Conservation (phyloP, 2,113 vertebrate species). For the Hippocampus zosterae region DNA sequence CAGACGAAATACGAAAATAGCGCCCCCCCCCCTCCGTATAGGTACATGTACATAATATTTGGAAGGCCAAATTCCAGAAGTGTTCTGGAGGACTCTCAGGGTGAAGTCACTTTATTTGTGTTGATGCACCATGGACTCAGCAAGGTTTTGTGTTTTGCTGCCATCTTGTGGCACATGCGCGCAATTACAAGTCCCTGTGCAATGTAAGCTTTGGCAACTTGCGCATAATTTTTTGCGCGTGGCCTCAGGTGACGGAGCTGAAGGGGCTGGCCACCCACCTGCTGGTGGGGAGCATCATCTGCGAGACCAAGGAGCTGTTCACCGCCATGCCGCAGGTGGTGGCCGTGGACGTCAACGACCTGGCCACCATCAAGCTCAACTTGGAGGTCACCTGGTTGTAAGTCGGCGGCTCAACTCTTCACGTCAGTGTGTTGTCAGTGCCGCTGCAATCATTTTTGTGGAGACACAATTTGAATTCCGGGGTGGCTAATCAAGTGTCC, state of each 20-base stretch:
- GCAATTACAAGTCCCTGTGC: too few relatives aligned
- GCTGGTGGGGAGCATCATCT: constrained; percentile 94
- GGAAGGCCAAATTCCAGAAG: too few relatives aligned
- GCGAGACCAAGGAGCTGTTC: constrained; percentile 96
- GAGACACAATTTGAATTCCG: not conserved
- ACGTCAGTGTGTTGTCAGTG: too few relatives aligned
- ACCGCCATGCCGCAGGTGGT: constrained; percentile 94
- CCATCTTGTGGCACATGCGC: too few relatives aligned
- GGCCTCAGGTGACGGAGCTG: constrained; percentile 86
- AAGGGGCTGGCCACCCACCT: constrained; percentile 93
- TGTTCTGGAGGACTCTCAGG: not conserved
- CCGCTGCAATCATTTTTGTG: too few relatives aligned
- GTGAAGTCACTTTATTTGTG: too few relatives aligned
- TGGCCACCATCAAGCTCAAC: constrained; percentile 96
- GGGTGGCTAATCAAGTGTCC: not conserved
- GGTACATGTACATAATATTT: too few relatives aligned
- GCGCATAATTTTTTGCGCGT: not conserved
- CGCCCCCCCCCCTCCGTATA: too few relatives aligned
- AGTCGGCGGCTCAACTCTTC: constrained; percentile 57
- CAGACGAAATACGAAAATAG: too few relatives aligned
- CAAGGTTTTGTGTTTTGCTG: too few relatives aligned
- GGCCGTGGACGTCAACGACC: constrained; percentile 95
- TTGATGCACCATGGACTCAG: too few relatives aligned
- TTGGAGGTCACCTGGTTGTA: constrained; percentile 98
- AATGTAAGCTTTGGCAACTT: too few relatives aligned